These are phyloP conservation scores for Branchellion lobata DNA, from an alignment of 2,888 invertebrate genomes.

Conservation along the genomic window DNA sequence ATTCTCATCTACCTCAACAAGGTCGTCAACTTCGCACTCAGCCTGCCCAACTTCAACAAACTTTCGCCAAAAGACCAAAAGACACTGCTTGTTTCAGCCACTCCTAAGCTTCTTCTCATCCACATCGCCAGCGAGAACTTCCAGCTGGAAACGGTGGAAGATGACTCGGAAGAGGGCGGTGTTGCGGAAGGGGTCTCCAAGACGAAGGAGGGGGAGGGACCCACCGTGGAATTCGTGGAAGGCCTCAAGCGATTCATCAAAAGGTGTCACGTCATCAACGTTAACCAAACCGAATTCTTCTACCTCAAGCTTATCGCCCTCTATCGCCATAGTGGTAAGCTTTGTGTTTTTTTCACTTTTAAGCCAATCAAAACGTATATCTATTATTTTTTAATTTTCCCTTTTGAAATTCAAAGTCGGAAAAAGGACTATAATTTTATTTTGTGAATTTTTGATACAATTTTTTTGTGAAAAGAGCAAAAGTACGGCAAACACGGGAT, in stretches of 20 bases:
- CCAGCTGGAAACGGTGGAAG: conserved; percentile 11
- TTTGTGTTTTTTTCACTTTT: conserved; percentile 1
- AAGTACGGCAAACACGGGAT: too few relatives aligned
- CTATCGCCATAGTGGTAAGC: conserved; percentile 27
- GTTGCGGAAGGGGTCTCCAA: not conserved
- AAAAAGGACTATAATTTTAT: too few relatives aligned
- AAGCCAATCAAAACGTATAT: too few relatives aligned
- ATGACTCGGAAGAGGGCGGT: not conserved
- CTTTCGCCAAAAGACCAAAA: conserved; percentile 18
- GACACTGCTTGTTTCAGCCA: conserved; percentile 17
- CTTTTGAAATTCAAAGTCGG: too few relatives aligned
- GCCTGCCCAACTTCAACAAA: conserved; percentile 28
- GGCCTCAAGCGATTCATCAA: conserved; percentile 30
- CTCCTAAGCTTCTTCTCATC: conserved; percentile 32
- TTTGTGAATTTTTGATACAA: too few relatives aligned
- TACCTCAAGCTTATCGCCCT: conserved; percentile 40
- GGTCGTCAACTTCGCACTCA: conserved; percentile 14
- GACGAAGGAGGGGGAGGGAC: not conserved
- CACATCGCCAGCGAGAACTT: conserved; percentile 30
- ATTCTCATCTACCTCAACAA: conserved; percentile 23
- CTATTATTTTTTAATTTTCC: too few relatives aligned
- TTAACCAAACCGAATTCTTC: conserved; percentile 25
- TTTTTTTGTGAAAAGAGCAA: too few relatives aligned
- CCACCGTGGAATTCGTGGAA: conserved; percentile 32
- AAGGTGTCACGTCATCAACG: not conserved